phyloP scores from a whole-genome alignment of 1,140 invertebrate species.

The Drosophila nannoptera region DNA sequence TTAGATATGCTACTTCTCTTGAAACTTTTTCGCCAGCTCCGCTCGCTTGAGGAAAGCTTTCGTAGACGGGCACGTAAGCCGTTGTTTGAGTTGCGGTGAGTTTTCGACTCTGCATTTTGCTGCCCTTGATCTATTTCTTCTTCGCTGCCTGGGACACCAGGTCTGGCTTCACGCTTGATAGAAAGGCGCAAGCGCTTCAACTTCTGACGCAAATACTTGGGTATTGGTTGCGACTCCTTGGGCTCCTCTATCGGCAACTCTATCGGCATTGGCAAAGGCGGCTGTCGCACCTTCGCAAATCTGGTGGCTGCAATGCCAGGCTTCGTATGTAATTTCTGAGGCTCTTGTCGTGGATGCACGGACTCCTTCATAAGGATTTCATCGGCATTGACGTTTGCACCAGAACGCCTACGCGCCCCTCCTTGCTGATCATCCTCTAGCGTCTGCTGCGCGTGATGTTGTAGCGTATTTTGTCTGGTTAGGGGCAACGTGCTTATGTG shows the following conservation, averaged over 20 bases:
- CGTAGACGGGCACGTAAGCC: conserved; percentile 40
- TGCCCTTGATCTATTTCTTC: not conserved
- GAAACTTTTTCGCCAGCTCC: conserved; percentile 63
- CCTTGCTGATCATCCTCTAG: conserved; percentile 1
- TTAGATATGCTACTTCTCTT: conserved; percentile 10
- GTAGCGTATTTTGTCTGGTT: conserved; percentile 54
- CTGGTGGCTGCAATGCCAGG: conserved; percentile 65
- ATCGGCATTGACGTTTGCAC: conserved; percentile 52
- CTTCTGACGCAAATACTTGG: conserved; percentile 46
- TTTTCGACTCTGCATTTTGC: not conserved
- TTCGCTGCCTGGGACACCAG: conserved; percentile 6
- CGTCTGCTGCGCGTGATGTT: not conserved
- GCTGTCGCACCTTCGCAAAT: conserved; percentile 63
- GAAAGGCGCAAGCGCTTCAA: conserved; percentile 61
- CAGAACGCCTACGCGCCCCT: conserved; percentile 11
- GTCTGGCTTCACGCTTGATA: conserved; percentile 51
- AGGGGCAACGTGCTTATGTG: conserved; percentile 50
- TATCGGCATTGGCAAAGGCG: conserved; percentile 44
- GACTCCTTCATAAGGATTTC: conserved; percentile 65
- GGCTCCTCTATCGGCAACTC: not conserved
- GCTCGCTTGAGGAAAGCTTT: conserved; percentile 52
- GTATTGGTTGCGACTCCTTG: conserved; percentile 20
- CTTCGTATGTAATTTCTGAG: conserved; percentile 26
- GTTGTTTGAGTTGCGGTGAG: not conserved
- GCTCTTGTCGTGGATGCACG: not conserved